phyloP scores from a whole-genome alignment of 2,888 invertebrate genomes.

The Conops quadrifasciatus region DNA sequence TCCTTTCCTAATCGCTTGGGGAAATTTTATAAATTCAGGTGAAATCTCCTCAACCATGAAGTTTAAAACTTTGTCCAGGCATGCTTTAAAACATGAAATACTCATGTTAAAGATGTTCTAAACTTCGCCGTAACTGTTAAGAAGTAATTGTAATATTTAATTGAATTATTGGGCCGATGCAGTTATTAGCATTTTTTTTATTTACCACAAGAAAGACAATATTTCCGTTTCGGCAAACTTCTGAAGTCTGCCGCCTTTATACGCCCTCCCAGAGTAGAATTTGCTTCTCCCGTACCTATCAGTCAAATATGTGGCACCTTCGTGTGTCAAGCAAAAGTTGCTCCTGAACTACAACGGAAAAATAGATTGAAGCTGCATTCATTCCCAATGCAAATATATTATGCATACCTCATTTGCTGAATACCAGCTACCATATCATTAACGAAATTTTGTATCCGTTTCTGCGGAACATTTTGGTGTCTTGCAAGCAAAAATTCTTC shows the following conservation, averaged over 20 bases:
- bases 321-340: background rate
- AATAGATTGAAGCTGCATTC: background rate
- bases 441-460: background rate
- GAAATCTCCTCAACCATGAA: constrained; percentile 29
- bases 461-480: background rate
- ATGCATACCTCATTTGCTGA: background rate
- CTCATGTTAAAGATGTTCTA: constrained; percentile 32
- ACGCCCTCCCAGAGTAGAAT: no score
- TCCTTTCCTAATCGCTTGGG: constrained; percentile 27
- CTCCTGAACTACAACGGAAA: background rate
- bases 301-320: background rate
- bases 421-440: constrained; percentile 9
- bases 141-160: background rate
- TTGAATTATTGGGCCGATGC: background rate
- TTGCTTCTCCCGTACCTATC: background rate
- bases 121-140: constrained; percentile 29
- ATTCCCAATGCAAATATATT: constrained; percentile 17
- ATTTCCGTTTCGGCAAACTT: background rate
- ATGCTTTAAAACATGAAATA: constrained; percentile 22
- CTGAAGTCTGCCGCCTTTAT: background rate
- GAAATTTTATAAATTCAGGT: constrained; percentile 27
- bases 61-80: constrained; percentile 29
- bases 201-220: background rate
- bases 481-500: background rate
- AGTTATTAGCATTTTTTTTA: background rate